Percentiles rank a stretch among this genome's conserved stretches.
Conservation (phyloP, 2,888 invertebrate species). For the Cheilosia grossa region DNA sequence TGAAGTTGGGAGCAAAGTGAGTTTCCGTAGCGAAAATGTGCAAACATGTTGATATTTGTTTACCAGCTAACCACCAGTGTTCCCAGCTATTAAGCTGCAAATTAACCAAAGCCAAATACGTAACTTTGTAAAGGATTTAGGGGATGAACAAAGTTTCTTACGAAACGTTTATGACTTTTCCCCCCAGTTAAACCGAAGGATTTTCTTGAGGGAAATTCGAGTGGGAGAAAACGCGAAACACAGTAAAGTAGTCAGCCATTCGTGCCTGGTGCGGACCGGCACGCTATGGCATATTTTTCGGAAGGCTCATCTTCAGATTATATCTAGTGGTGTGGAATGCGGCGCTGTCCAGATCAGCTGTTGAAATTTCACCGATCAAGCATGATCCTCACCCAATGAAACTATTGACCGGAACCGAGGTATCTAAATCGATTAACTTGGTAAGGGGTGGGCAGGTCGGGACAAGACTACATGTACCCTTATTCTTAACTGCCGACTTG, state of each 20-base stretch:
- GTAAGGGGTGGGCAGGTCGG: constrained; percentile 49
- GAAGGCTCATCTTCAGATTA: constrained; percentile 20
- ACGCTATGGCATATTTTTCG: background rate
- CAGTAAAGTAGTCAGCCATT: constrained; percentile 24
- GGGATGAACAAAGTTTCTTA: constrained; percentile 14
- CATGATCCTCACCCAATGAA: constrained; percentile 72
- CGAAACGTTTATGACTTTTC: constrained; percentile 18
- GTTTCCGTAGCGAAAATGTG: constrained; percentile 65
- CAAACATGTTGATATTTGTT: constrained; percentile 76
- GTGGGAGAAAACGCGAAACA: constrained; percentile 38
- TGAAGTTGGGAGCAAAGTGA: constrained; percentile 31
- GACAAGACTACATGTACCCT: constrained; percentile 12
- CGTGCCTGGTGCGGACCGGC: constrained; percentile 30
- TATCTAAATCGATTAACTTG: constrained; percentile 70
- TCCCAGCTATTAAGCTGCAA: constrained; percentile 46
- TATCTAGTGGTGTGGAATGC: constrained; percentile 8
- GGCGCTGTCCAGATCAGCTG: constrained; percentile 56
- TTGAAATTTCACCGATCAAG: constrained; percentile 65
- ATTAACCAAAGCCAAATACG: constrained; percentile 61
- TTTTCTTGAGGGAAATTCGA: constrained; percentile 29
- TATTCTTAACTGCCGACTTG: background rate
- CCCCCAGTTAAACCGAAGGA: constrained; percentile 1
- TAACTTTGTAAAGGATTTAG: constrained; percentile 20
- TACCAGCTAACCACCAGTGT: constrained; percentile 59
- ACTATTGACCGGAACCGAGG: constrained; percentile 64